These are phyloP conservation scores for Sinocyclocheilus maitianheensis DNA, from an alignment of 2,113 vertebrate species.

Conservation along the genomic window DNA sequence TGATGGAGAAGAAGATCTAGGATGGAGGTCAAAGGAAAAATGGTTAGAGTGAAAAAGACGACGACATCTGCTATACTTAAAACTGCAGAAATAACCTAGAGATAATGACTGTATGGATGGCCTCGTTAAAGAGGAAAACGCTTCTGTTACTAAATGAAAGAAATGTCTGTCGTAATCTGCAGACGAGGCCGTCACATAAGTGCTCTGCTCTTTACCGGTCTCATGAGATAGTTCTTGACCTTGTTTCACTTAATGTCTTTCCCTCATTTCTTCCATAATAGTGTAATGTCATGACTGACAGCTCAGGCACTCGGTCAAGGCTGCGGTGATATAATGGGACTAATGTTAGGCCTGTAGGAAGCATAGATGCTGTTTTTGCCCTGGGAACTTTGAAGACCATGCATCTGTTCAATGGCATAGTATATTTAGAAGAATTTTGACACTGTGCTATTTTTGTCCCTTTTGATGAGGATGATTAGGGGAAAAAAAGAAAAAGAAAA, in stretches of 20 bases:
- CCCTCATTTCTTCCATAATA: constrained; percentile 11
- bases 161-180: constrained; percentile 24
- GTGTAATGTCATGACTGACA: constrained; percentile 30
- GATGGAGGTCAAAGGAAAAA: constrained; percentile 9
- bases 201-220: constrained; percentile 2
- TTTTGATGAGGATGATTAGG: constrained; percentile 8
- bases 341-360: background rate
- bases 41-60: background rate
- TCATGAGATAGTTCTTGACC: constrained; percentile 11
- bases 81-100: constrained; percentile 18
- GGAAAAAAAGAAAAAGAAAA: background rate
- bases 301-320: constrained; percentile 20
- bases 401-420: constrained; percentile 4
- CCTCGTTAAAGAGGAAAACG: background rate
- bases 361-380: background rate
- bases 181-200: background rate
- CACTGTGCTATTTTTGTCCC: background rate
- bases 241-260: constrained; percentile 27
- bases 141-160: constrained; percentile 21
- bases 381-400: background rate
- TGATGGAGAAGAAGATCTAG: background rate
- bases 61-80: background rate
- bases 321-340: constrained; percentile 16
- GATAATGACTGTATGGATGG: background rate
- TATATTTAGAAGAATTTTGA: background rate